These are phyloP conservation scores for Drosophila prostipennis DNA, from an alignment of 2,888 invertebrate species.

Conservation along the genomic window DNA sequence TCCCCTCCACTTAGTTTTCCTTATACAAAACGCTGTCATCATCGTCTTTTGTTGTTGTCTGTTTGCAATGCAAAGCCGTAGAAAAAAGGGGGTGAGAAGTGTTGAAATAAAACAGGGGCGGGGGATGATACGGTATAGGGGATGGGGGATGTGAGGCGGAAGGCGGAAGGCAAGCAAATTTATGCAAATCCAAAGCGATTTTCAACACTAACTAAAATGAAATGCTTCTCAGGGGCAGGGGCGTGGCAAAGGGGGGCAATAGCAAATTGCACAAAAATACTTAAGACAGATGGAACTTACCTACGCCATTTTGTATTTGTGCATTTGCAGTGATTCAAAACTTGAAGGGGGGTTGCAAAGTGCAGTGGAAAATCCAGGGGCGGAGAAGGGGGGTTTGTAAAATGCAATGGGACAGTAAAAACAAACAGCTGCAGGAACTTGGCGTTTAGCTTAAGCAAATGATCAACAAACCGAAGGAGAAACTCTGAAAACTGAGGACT, in stretches of 20 bases:
- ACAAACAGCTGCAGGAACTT: constrained; percentile 70
- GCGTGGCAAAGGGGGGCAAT: neutral
- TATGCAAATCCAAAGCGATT: constrained; percentile 79
- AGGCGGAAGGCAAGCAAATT: constrained; percentile 58
- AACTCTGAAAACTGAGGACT: no score
- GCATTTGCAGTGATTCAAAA: constrained; percentile 68
- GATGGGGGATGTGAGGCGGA: neutral
- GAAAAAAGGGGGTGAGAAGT: constrained; percentile 13
- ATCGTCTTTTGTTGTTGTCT: constrained; percentile 32
- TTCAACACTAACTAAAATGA: constrained; percentile 79
- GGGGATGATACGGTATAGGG: no score
- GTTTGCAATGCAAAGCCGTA: constrained; percentile 48
- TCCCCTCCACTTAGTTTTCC: constrained; percentile 13
- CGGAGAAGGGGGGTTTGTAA: neutral
- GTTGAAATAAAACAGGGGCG: constrained; percentile 12
- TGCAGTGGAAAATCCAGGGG: neutral
- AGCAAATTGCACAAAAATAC: constrained; percentile 78
- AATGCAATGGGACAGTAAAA: constrained; percentile 45
- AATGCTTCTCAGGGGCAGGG: constrained; percentile 42
- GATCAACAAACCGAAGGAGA: constrained; percentile 42
- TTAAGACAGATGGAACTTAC: constrained; percentile 50
- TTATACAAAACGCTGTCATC: constrained; percentile 40
- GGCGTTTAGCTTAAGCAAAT: constrained; percentile 73
- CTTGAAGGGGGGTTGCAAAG: constrained; percentile 39
- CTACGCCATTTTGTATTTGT: constrained; percentile 57